These are phyloP conservation scores for Calephelis nemesis DNA, from an alignment of 1,140 invertebrate genomes.

Conservation along the genomic window DNA sequence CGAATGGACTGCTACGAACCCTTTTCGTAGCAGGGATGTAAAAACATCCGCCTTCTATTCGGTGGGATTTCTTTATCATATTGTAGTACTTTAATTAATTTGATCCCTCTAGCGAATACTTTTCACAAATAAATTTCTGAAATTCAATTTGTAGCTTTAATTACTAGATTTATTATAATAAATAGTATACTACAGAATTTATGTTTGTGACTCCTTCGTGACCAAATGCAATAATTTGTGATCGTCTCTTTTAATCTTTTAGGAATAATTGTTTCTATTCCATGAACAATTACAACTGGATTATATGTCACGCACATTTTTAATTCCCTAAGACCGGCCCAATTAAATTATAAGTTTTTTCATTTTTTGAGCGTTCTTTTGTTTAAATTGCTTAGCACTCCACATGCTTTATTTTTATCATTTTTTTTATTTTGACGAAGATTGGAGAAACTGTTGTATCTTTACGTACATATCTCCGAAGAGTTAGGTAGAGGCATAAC, in stretches of 20 bases:
- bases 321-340: no score
- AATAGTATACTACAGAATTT: background rate
- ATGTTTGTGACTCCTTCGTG: background rate
- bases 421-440: no score
- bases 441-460: no score
- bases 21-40: no score
- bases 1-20: no score
- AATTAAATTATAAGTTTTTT: no score
- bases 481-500: no score
- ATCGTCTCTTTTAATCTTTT: slow-evolving; percentile 5
- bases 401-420: no score
- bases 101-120: background rate
- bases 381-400: no score
- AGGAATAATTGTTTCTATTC: background rate
- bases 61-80: background rate
- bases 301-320: background rate
- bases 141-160: slow-evolving; percentile 16
- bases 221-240: background rate
- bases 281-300: slow-evolving; percentile 6
- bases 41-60: no score
- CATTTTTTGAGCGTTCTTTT: no score
- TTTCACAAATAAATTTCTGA: background rate
- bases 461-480: no score
- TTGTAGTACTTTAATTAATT: background rate
- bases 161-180: background rate